phyloP scores from a whole-genome alignment of 2,113 vertebrate species.

The Rhegmatorhina hoffmannsi region DNA sequence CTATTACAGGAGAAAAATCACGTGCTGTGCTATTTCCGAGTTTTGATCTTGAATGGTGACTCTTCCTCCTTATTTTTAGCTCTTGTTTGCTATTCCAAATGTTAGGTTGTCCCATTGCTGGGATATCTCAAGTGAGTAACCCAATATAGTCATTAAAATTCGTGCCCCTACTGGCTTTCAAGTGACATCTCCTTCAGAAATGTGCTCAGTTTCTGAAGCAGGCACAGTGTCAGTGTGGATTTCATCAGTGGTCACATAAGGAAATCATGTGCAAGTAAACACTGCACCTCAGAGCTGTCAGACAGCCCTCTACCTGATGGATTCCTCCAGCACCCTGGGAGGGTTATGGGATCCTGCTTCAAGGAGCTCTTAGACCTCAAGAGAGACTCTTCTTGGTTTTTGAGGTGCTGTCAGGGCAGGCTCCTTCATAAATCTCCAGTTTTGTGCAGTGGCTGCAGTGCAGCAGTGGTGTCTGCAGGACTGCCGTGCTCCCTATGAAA shows the following conservation, averaged over 20 bases:
- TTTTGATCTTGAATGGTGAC: background rate
- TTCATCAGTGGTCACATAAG: background rate
- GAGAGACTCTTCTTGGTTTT: background rate
- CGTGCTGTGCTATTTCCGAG: background rate
- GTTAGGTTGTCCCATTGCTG: background rate
- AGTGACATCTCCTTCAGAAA: background rate
- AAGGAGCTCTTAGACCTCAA: background rate
- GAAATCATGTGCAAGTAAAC: background rate
- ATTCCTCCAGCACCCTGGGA: background rate
- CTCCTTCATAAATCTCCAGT: background rate
- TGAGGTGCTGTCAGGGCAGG: background rate
- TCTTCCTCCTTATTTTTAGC: slow-evolving; percentile 19
- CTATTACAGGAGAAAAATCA: background rate
- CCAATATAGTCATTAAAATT: background rate
- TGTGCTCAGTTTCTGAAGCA: background rate
- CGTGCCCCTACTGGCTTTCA: background rate
- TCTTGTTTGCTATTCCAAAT: background rate
- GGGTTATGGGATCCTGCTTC: background rate
- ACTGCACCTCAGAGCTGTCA: accelerated
- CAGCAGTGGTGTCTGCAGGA: background rate
- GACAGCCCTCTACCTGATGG: background rate
- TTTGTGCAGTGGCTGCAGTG: background rate
- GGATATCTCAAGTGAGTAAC: slow-evolving; percentile 7
- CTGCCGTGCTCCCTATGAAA: background rate
- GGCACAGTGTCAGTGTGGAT: background rate